Evolutionary conservation across 2,113 vertebrate genomes (phyloP), one percentile per base, ranked within the genome.

Genomic region (Cyphomyrus plagiostoma): DNA sequence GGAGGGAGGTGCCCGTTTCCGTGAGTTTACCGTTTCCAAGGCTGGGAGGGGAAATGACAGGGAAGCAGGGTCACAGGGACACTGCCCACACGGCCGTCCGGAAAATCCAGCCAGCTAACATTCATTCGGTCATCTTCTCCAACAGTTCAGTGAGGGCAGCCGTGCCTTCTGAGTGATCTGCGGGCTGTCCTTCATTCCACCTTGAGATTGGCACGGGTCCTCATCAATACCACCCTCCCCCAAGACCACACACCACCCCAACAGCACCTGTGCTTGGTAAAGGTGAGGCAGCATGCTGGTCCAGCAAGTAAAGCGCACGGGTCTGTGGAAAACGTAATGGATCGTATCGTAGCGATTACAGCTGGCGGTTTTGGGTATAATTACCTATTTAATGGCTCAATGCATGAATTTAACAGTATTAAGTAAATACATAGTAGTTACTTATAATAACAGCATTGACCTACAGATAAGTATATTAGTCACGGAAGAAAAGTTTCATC

Each of bases 311-410:
- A 42, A 17, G 13, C 13, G 17, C 74, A 42, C 1, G 6, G 30
- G 15, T 19, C 74, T 42, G 35, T 39, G 35, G 74, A 21, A 77
- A 80, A 42, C 9, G 74, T 42, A 80, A 80, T 19, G 30, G 30
- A 19, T 42, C 17, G 74, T 42, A 80, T 80, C 15, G 4, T 80
- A 21, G 42, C 35, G 19, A 80, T 80, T 80, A 80, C 4, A 80
- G 74, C 74, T 35, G 74, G 35, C 4, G 2, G 35, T 80, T 80
- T 80, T 70, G 26, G 35, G 74, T 42, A 19, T 80, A 80, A 80
- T 80, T 80, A 42, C 30, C 74, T 39, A 80, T 80, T 39, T 80
- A 80, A 80, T 80, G 35, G 74, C 74, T 80, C 74, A 80, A 80
- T 39, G 74, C 74, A 42, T 80, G 35, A 80, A 80, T 42, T 80